A percentile compares a stretch with the other conserved stretches of the same genome.
Evolutionary conservation across 2,888 invertebrate genomes (phyloP).

Genomic region (Mamestra brassicae): DNA sequence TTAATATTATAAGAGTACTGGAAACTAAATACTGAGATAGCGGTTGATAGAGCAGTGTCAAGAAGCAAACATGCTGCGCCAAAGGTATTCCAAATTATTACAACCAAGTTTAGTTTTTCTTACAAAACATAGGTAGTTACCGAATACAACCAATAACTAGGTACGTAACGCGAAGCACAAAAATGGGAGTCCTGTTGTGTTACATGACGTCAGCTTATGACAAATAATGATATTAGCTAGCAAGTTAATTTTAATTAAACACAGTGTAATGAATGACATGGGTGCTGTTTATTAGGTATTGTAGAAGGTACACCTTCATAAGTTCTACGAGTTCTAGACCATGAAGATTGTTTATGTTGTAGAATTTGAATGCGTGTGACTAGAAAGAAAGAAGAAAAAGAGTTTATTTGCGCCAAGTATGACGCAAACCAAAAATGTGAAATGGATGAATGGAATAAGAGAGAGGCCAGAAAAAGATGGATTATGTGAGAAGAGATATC

Average conservation of each 20-base stretch:
- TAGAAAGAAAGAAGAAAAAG: too few relatives aligned
- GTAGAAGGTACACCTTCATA: background rate
- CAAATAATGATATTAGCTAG: constrained; percentile 26
- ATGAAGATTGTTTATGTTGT: background rate
- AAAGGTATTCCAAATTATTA: background rate
- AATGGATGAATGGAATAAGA: background rate
- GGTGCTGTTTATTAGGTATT: background rate
- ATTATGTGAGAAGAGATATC: background rate
- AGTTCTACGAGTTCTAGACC: constrained; percentile 4
- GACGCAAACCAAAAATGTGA: background rate
- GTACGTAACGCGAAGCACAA: background rate
- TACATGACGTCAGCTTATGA: constrained; percentile 47
- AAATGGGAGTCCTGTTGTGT: constrained; percentile 3
- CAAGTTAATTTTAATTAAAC: constrained; percentile 28
- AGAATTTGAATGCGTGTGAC: background rate
- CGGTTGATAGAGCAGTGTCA: background rate
- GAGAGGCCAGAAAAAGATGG: background rate
- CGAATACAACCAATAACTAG: background rate
- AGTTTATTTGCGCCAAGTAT: too few relatives aligned
- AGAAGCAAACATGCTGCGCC: background rate
- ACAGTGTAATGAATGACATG: background rate
- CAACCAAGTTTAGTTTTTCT: background rate
- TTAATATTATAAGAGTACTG: background rate
- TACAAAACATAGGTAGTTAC: background rate
- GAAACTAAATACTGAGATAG: background rate